Evolutionary conservation across 2,888 invertebrate species (phyloP).

Genomic region (Rhorus exstirpatorius): DNA sequence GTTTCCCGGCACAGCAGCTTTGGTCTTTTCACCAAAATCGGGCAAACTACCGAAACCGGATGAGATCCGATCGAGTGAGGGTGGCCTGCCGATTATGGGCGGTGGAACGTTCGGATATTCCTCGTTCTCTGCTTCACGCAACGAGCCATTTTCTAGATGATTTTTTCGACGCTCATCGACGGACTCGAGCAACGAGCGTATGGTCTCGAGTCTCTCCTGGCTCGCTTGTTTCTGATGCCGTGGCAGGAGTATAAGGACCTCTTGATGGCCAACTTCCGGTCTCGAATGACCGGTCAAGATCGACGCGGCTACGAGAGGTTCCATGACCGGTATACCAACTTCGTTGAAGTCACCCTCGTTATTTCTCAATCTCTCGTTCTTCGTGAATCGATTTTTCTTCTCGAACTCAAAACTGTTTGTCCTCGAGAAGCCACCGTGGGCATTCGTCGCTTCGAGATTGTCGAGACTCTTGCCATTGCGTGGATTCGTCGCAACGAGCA

Average conservation of each 20-base stretch:
- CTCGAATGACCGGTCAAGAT: not conserved
- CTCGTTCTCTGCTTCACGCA: constrained; percentile 56
- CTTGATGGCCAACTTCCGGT: constrained; percentile 36
- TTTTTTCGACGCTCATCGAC: constrained; percentile 59
- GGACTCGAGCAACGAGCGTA: constrained; percentile 71
- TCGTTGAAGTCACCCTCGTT: constrained; percentile 83
- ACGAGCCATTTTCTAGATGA: constrained; percentile 69
- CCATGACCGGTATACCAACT: constrained; percentile 82
- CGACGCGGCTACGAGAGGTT: constrained; percentile 65
- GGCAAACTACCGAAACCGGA: constrained; percentile 81
- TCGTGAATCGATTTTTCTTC: constrained; percentile 56
- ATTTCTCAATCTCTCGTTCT: constrained; percentile 24
- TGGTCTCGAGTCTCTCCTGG: constrained; percentile 67
- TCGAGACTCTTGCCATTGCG: constrained; percentile 57
- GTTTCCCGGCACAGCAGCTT: no score
- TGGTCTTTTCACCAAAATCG: constrained; percentile 73
- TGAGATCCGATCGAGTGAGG: constrained; percentile 78
- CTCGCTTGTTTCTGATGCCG: constrained; percentile 70
- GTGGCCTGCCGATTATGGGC: constrained; percentile 72
- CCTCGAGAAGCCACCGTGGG: constrained; percentile 73
- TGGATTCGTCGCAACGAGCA: constrained; percentile 48
- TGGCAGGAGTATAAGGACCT: constrained; percentile 50
- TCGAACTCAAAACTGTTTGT: constrained; percentile 77
- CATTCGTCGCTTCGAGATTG: constrained; percentile 34
- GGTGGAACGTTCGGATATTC: constrained; percentile 65